phyloP scores from a whole-genome alignment of 2,113 vertebrate genomes.

The Budorcas taxicolor region DNA sequence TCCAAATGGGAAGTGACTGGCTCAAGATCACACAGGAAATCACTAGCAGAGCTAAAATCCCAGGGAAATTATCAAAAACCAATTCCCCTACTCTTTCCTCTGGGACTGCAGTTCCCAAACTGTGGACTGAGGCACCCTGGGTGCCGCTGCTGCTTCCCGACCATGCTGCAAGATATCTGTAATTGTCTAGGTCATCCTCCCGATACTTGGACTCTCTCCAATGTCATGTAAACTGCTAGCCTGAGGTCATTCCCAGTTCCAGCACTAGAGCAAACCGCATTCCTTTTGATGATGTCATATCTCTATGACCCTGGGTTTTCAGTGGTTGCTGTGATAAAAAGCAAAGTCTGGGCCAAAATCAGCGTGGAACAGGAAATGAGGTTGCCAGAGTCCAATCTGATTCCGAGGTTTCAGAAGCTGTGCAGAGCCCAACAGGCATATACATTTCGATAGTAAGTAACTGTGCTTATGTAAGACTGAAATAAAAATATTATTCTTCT shows the following conservation, averaged over 20 bases:
- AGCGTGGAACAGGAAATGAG: not conserved
- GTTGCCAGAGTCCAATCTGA: not conserved
- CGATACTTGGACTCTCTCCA: accelerated
- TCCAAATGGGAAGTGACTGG: not conserved
- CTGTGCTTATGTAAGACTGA: not conserved
- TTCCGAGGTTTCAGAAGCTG: not conserved
- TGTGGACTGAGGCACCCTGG: not conserved
- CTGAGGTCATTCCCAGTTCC: not conserved
- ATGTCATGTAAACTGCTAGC: accelerated
- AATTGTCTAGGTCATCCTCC: not conserved
- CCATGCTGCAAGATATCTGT: not conserved
- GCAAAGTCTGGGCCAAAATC: not conserved
- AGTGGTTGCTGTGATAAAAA: not conserved
- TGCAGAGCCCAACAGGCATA: not conserved
- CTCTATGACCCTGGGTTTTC: not conserved
- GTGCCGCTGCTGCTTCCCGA: not conserved
- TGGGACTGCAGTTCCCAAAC: not conserved
- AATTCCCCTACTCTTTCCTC: not conserved
- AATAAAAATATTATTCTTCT: not conserved
- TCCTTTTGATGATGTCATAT: not conserved
- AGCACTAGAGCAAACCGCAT: not conserved
- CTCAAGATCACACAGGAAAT: not conserved
- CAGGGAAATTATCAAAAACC: not conserved
- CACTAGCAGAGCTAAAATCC: not conserved
- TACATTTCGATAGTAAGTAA: not conserved